phyloP scores from a whole-genome alignment of 2,888 invertebrate genomes.

The Scaptodrosophila latifasciaeformis region DNA sequence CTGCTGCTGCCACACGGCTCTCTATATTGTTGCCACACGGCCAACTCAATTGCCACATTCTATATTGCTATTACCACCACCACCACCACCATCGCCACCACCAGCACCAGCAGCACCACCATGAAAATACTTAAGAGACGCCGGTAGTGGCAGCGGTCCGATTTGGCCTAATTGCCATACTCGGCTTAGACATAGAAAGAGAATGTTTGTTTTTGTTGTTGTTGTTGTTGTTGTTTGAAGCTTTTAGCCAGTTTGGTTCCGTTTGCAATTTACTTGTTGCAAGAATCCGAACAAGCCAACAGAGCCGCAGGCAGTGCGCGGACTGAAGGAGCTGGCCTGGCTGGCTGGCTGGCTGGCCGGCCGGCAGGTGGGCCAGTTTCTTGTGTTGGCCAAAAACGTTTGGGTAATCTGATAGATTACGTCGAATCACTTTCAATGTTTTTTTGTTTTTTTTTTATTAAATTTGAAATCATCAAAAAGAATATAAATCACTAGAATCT shows the following conservation, averaged over 20 bases:
- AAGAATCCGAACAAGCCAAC: constrained; percentile 34
- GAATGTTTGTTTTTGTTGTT: constrained; percentile 26
- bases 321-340: too few species aligned
- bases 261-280: constrained; percentile 57
- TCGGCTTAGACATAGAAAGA: constrained; percentile 24
- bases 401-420: too few species aligned
- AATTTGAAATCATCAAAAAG: too few species aligned
- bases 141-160: background rate
- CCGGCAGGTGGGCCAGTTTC: too few species aligned
- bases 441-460: too few species aligned
- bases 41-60: constrained; percentile 53
- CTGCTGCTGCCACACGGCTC: constrained; percentile 6
- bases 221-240: constrained; percentile 23
- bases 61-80: constrained; percentile 12
- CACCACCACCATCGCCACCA: too few species aligned
- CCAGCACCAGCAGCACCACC: too few species aligned
- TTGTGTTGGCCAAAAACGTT: too few species aligned
- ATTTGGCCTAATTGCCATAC: constrained; percentile 33
- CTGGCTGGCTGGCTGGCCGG: too few species aligned
- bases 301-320: constrained; percentile 10
- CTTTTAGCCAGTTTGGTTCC: constrained; percentile 32
- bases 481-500: too few species aligned
- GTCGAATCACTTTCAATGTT: too few species aligned
- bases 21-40: constrained; percentile 12
- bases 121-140: too few species aligned